phyloP scores from a whole-genome alignment of 2,888 invertebrate species.

The Euzetes globulus region DNA sequence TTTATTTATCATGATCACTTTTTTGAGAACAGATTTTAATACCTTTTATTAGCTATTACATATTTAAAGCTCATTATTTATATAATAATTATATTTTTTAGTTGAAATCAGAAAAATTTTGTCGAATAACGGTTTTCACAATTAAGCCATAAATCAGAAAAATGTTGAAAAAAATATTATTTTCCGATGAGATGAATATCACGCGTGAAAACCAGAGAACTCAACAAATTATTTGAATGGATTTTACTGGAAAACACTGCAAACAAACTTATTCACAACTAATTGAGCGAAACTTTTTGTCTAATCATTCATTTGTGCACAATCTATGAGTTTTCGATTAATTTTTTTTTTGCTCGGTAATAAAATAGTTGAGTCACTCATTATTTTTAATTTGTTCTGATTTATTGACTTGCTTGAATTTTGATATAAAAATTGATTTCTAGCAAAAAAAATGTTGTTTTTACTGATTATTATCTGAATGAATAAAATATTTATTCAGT shows the following conservation, averaged over 20 bases:
- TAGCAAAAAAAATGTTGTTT: background rate
- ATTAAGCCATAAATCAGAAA: too few species aligned
- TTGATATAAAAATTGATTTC: background rate
- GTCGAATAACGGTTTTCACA: too few species aligned
- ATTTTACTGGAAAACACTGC: background rate
- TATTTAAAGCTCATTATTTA: too few species aligned
- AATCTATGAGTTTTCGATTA: background rate
- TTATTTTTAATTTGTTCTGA: background rate
- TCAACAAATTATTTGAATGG: background rate
- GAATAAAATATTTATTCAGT: background rate
- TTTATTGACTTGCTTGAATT: background rate
- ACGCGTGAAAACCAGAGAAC: too few species aligned
- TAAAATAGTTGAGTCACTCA: conserved; percentile 8
- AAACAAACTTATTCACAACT: background rate
- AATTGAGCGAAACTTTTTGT: background rate
- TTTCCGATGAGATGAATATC: too few species aligned
- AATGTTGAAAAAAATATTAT: too few species aligned
- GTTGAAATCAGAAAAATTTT: too few species aligned
- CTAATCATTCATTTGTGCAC: background rate
- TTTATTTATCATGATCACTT: too few species aligned
- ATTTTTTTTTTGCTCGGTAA: background rate
- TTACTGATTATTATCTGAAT: background rate
- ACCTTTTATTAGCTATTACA: too few species aligned
- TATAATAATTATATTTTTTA: too few species aligned
- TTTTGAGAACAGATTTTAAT: too few species aligned